Percentiles rank a stretch among this genome's conserved stretches.
These are phyloP conservation scores for Ceratina japonica DNA, from an alignment of 1,140 invertebrate species.

Conservation along the genomic window DNA sequence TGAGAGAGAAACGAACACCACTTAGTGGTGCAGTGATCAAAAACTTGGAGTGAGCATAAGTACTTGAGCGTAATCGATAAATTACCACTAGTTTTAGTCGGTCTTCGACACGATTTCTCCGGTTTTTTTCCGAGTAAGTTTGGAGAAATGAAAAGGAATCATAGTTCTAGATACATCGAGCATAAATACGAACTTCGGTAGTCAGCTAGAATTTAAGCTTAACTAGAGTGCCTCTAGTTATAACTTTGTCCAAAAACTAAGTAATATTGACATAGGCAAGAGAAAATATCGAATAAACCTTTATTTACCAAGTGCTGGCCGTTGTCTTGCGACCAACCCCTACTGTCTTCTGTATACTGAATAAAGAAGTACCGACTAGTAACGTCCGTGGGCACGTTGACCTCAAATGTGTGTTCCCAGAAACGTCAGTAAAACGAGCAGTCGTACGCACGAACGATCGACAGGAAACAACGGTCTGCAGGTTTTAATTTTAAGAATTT, in stretches of 20 bases:
- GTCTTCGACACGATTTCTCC: slow-evolving; percentile 33
- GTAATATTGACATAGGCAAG: slow-evolving; percentile 52
- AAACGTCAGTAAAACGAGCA: neutral
- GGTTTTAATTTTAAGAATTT: neutral
- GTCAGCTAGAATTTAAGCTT: slow-evolving; percentile 71
- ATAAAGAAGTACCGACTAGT: neutral
- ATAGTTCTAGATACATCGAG: slow-evolving; percentile 58
- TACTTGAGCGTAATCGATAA: slow-evolving; percentile 20
- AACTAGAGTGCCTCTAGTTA: slow-evolving; percentile 72
- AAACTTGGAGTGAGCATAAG: slow-evolving; percentile 38
- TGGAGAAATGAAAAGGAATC: slow-evolving; percentile 5
- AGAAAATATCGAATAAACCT: slow-evolving; percentile 54
- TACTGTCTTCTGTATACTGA: neutral
- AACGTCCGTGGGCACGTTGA: neutral
- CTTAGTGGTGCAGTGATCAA: slow-evolving; percentile 34
- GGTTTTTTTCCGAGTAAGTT: slow-evolving; percentile 8
- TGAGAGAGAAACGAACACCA: neutral
- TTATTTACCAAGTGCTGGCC: slow-evolving; percentile 56
- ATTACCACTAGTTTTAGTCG: slow-evolving; percentile 45
- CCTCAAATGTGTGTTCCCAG: neutral
- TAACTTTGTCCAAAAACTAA: slow-evolving; percentile 63
- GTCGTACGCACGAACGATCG: too few relatives aligned
- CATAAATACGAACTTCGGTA: slow-evolving; percentile 57
- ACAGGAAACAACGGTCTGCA: too few relatives aligned
- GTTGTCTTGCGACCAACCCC: slow-evolving; percentile 25